Conservation (phyloP, 2,888 invertebrate genomes). For the Crioceris asparagi region DNA sequence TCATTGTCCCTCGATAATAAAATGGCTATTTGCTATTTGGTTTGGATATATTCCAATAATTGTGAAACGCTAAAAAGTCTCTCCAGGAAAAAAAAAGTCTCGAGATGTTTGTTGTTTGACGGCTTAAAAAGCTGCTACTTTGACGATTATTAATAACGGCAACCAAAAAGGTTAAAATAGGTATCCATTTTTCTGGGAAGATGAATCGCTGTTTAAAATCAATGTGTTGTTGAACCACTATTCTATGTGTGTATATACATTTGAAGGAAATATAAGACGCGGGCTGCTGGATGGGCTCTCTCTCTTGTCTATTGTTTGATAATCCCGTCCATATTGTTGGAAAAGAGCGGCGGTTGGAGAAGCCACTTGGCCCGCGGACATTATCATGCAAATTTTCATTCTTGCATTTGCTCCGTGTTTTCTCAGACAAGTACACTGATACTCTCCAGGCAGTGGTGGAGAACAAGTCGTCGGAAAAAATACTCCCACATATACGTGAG, state of each 20-base stretch:
- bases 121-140: constrained; percentile 11
- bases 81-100: constrained; percentile 13
- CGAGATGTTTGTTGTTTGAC: background rate
- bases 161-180: constrained; percentile 18
- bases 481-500: too few relatives aligned
- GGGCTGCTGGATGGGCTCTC: too few relatives aligned
- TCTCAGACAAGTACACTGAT: constrained; percentile 35
- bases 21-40: too few relatives aligned
- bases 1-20: too few relatives aligned
- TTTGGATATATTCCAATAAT: constrained; percentile 18
- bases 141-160: constrained; percentile 15
- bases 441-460: constrained; percentile 17
- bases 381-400: constrained; percentile 39
- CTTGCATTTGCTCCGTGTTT: constrained; percentile 37
- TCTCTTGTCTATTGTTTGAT: constrained; percentile 18
- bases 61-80: constrained; percentile 19
- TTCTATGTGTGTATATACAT: constrained; percentile 10
- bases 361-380: constrained; percentile 33
- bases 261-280: too few relatives aligned
- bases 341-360: constrained; percentile 26
- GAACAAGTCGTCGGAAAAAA: too few relatives aligned
- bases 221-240: constrained; percentile 17
- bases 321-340: constrained; percentile 29
- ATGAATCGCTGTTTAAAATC: constrained; percentile 17
- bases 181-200: constrained; percentile 19